A percentile compares a stretch with the other conserved stretches of the same genome.
Evolutionary conservation across 1,140 invertebrate species (phyloP).

Genomic region (Caenorhabditis latens): DNA sequence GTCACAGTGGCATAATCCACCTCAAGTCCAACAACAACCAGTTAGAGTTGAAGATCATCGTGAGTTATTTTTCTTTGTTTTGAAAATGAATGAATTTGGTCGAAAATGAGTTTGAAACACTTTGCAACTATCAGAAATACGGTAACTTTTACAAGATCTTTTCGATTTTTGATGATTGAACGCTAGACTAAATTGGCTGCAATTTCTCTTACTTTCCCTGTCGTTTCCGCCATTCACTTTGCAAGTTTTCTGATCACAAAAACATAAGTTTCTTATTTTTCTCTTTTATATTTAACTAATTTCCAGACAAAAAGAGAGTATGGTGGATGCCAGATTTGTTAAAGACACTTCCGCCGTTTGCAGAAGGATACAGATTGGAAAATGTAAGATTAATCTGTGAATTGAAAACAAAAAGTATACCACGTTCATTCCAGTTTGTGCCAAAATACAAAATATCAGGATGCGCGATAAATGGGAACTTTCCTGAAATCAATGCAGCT

Average conservation of each 20-base stretch:
- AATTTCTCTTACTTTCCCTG: neutral
- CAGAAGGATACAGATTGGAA: neutral
- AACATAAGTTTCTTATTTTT: neutral
- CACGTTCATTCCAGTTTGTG: neutral
- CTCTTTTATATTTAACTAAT: no score
- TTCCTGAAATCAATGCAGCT: conserved; percentile 10
- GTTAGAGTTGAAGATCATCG: neutral
- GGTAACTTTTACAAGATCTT: neutral
- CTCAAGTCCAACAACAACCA: neutral
- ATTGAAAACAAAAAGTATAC: neutral
- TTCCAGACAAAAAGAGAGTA: conserved; percentile 15
- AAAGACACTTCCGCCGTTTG: conserved; percentile 18
- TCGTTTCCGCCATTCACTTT: neutral
- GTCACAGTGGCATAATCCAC: conserved; percentile 13
- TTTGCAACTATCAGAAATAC: no score
- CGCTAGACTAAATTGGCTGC: neutral
- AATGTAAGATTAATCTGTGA: neutral
- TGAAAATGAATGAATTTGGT: neutral
- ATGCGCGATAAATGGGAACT: neutral
- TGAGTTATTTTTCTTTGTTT: neutral
- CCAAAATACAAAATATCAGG: conserved; percentile 7
- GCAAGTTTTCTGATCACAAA: conserved; percentile 4
- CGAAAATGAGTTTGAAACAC: no score
- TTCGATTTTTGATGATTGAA: conserved; percentile 1
- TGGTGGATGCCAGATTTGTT: conserved; percentile 32